These are phyloP conservation scores for Parascotia fuliginaria DNA, from an alignment of 2,888 invertebrate species.

Conservation along the genomic window DNA sequence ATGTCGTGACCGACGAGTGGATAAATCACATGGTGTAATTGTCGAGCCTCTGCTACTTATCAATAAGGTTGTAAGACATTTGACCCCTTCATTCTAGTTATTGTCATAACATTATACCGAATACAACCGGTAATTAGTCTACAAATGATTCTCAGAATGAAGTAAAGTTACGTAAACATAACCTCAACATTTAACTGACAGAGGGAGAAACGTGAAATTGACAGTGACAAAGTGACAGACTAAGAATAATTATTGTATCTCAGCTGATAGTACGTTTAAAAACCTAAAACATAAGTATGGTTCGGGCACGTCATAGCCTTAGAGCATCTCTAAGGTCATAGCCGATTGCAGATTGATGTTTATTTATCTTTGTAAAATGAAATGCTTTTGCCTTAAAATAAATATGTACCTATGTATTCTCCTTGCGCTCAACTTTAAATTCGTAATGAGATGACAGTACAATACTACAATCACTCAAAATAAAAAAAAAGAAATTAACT, in stretches of 20 bases:
- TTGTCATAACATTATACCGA: slow-evolving; percentile 52
- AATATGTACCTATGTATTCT: no score
- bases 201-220: slow-evolving; percentile 28
- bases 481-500: no score
- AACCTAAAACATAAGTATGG: background rate
- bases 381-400: no score
- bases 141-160: slow-evolving; percentile 27
- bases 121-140: slow-evolving; percentile 33
- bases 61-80: slow-evolving; percentile 61
- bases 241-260: no score
- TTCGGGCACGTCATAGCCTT: no score
- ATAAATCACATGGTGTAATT: slow-evolving; percentile 41
- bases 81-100: slow-evolving; percentile 61
- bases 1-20: slow-evolving; percentile 21
- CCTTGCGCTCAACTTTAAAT: no score
- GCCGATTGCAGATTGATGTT: no score
- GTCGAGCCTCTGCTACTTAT: slow-evolving; percentile 49
- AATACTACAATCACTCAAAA: no score
- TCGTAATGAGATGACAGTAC: no score
- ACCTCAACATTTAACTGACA: slow-evolving; percentile 42
- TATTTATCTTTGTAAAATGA: no score
- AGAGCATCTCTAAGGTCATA: no score
- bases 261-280: no score
- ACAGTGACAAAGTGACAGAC: slow-evolving; percentile 14
- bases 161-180: slow-evolving; percentile 48